phyloP scores from a whole-genome alignment of 2,797 vertebrate genomes.

The Amblyopsis hoosieri region DNA sequence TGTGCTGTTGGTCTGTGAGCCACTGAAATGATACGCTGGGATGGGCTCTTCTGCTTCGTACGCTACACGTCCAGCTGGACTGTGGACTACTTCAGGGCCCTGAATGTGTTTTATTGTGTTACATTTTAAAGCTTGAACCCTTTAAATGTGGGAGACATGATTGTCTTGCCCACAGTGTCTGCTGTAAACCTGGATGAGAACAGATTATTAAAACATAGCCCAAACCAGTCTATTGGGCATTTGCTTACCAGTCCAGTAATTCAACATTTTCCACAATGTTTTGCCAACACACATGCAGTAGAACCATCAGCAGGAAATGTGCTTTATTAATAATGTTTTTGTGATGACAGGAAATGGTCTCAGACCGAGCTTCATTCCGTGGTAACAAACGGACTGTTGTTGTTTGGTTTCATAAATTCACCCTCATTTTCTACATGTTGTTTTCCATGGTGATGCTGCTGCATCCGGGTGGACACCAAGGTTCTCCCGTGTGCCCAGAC shows the following conservation, averaged over 20 bases:
- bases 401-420: constrained; percentile 39
- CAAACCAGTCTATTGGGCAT: constrained; percentile 40
- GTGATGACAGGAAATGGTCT: constrained; percentile 41
- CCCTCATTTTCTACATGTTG: constrained; percentile 26
- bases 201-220: constrained; percentile 51
- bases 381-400: constrained; percentile 43
- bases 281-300: constrained; percentile 32
- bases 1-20: constrained; percentile 33
- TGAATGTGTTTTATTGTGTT: constrained; percentile 14
- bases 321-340: constrained; percentile 23
- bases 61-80: constrained; percentile 38
- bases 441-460: constrained; percentile 9
- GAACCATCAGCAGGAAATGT: constrained; percentile 22
- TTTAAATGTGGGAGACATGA: constrained; percentile 55
- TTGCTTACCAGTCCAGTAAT: constrained; percentile 14
- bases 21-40: constrained; percentile 48
- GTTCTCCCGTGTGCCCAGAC: constrained; percentile 32
- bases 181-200: constrained; percentile 52
- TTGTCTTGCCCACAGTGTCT: constrained; percentile 53
- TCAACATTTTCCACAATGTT: not conserved
- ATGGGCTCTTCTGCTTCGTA: constrained; percentile 46
- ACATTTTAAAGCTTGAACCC: constrained; percentile 45
- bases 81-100: not conserved
- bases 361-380: constrained; percentile 32
- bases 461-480: constrained; percentile 15